Conservation (phyloP, 2,888 invertebrate species). For the Sturmia bella region DNA sequence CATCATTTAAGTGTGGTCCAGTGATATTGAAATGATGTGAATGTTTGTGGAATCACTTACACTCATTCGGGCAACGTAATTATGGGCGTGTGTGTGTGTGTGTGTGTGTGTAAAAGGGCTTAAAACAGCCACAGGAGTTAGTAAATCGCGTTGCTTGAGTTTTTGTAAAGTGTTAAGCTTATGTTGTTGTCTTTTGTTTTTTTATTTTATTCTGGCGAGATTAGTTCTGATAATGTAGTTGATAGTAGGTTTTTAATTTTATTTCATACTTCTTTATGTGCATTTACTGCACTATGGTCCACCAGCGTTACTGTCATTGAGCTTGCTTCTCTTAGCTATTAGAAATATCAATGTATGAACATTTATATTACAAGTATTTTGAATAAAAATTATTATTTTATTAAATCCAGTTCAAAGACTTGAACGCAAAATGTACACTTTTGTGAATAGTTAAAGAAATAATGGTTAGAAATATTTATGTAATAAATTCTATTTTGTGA, state of each 20-base stretch:
- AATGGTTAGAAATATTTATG: too few species aligned
- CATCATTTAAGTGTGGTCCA: constrained; percentile 66
- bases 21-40: constrained; percentile 38
- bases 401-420: too few species aligned
- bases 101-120: not conserved
- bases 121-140: not conserved
- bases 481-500: too few species aligned
- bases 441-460: too few species aligned
- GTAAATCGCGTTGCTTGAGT: constrained; percentile 46
- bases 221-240: constrained; percentile 67
- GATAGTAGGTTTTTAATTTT: constrained; percentile 61
- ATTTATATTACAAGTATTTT: too few species aligned
- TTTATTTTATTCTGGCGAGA: constrained; percentile 41
- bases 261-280: constrained; percentile 28
- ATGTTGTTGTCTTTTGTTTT: constrained; percentile 30
- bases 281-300: constrained; percentile 41
- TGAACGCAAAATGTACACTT: too few species aligned
- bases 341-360: too few species aligned
- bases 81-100: not conserved
- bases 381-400: too few species aligned
- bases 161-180: constrained; percentile 63
- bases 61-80: not conserved
- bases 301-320: too few species aligned
- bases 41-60: constrained; percentile 36
- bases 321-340: too few species aligned